Base-by-base conservation (phyloP, 2,113 vertebrate species). In the Labrus mixtus region DNA sequence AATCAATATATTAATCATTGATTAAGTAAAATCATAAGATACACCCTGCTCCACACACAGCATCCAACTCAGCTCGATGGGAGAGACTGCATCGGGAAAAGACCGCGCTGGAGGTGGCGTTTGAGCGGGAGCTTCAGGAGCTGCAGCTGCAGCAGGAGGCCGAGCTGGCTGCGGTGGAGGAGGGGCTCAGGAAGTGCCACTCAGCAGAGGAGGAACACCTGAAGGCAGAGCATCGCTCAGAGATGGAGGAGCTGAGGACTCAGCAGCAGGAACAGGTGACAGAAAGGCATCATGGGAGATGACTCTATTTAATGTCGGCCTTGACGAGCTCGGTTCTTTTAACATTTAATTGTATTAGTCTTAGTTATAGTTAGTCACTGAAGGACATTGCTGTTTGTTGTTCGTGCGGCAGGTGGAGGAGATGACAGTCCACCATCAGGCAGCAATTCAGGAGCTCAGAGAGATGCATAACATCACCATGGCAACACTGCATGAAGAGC, bases 71-170 rank as follows among this genome's bases (percentile, higher is more conserved):
- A 0, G 89, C 71, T 0, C 95, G 87, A 51, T 96, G 95, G 83
- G 96, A 97, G 89, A 92, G 91, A 43, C 92, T 99, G 1, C 94
- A 96, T 68, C 91, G 85, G n/a, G 96, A 99, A 88, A 98, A 98
- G 88, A 93, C 94, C 39, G 93, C 95, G 3, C 88, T 98, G 93
- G 96, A 99, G 92, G 87, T 86, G 79, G 89, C 85, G 19, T 97
- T 97, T 43, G 94, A 97, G 78, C 93, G 88, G 0, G 94, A 97
- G 87, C 93, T 96, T 70, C 91, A 87, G 86, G 91, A 90, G 87
- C 94, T 98, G 68, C 94, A 93, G 75, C 73, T 85, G 85, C 95
- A 95, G 89, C 97, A 99, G 83, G 94, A 95, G 91, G 90, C 93
- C 0, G 96, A 98, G 89, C 93, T 98, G 19, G 92, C 84, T 7